phyloP scores from a whole-genome alignment of 2,113 vertebrate genomes.

The Cebus imitator region DNA sequence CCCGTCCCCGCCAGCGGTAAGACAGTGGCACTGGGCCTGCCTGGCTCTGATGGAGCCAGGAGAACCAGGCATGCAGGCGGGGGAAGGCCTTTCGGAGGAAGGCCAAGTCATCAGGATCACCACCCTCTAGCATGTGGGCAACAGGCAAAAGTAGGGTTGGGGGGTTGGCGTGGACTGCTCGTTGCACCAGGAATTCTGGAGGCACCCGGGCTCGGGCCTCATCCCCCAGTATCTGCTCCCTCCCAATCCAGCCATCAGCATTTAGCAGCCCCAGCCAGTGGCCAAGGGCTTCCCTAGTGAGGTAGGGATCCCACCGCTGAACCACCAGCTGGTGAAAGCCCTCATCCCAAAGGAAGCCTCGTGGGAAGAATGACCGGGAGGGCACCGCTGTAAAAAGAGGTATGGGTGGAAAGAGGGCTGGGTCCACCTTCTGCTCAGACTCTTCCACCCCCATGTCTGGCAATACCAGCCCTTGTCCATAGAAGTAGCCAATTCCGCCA shows the following conservation, averaged over 20 bases:
- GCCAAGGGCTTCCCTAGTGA: conserved; percentile 89
- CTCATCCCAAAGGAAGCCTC: conserved; percentile 98
- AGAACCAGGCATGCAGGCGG: conserved; percentile 91
- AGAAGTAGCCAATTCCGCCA: conserved; percentile 95
- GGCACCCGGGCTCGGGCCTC: conserved; percentile 96
- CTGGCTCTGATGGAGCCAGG: conserved; percentile 94
- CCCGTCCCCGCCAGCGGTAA: conserved; percentile 96
- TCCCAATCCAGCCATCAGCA: conserved; percentile 95
- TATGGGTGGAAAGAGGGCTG: conserved; percentile 82
- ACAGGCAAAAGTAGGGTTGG: conserved; percentile 89
- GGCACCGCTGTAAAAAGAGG: conserved; percentile 93
- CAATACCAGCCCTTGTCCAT: conserved; percentile 90
- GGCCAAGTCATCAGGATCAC: conserved; percentile 71
- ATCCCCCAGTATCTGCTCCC: conserved; percentile 95
- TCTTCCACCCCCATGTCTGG: conserved; percentile 83
- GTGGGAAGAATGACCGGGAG: conserved; percentile 96
- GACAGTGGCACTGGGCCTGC: conserved; percentile 88
- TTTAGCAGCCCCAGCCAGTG: conserved; percentile 98
- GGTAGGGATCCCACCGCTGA: conserved; percentile 89
- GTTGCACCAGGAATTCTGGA: conserved; percentile 90
- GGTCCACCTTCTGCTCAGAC: conserved; percentile 73
- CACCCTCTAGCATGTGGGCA: conserved; percentile 61
- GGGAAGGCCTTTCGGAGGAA: conserved; percentile 90
- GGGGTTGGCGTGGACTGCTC: conserved; percentile 90
- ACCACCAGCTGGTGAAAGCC: conserved; percentile 96